Percentiles rank a stretch among this genome's conserved stretches.
Conservation (phyloP, 35 echinoderm and acorn worm genomes). For the Stichopus chloronotus region DNA sequence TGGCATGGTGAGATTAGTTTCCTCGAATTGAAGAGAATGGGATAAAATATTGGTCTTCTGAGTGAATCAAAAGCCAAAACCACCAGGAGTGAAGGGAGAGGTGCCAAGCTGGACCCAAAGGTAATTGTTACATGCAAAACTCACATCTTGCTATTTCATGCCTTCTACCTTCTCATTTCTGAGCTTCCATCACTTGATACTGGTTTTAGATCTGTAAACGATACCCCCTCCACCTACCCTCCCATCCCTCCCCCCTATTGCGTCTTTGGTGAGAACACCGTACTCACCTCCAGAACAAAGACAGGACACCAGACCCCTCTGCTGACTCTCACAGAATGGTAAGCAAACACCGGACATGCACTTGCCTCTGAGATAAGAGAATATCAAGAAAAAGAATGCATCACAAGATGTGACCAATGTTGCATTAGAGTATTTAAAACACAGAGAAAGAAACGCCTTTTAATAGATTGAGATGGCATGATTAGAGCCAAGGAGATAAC, state of each 20-base stretch:
- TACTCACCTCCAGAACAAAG: slow-evolving; percentile 76
- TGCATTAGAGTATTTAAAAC: too few species aligned
- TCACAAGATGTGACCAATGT: too few species aligned
- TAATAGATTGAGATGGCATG: too few species aligned
- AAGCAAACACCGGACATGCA: slow-evolving; percentile 67
- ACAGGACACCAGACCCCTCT: slow-evolving; percentile 62
- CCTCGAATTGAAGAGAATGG: too few species aligned
- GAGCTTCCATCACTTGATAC: background rate
- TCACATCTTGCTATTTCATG: background rate
- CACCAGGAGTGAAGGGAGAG: background rate
- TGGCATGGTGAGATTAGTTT: too few species aligned
- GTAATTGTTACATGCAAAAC: background rate
- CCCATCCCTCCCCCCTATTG: background rate
- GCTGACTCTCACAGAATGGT: slow-evolving; percentile 81
- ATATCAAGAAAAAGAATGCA: background rate
- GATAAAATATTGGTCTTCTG: too few species aligned
- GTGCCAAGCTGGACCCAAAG: background rate
- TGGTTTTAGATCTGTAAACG: background rate
- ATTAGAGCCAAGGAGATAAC: too few species aligned
- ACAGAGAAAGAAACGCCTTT: too few species aligned
- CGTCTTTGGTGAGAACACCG: too few species aligned
- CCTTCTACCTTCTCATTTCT: background rate
- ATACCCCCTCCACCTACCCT: background rate
- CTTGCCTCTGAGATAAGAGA: slow-evolving; percentile 72
- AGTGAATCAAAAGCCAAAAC: too few species aligned